Conservation (phyloP, 2,797 vertebrate genomes). For the Arnoldichthys spilopterus region DNA sequence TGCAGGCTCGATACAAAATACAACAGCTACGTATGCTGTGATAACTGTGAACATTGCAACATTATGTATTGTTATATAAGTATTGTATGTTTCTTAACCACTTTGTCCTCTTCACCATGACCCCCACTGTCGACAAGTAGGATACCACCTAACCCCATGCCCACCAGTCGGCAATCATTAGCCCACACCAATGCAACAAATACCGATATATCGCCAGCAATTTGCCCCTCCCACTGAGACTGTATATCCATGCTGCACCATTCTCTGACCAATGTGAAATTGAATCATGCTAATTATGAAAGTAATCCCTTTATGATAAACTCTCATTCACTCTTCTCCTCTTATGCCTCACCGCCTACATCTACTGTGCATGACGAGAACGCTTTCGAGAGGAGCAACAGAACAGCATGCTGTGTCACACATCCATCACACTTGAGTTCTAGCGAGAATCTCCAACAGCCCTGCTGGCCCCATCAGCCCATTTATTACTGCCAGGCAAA, state of each 20-base stretch:
- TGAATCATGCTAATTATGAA: slow-evolving; percentile 73
- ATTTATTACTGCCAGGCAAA: slow-evolving; percentile 73
- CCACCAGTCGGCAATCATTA: too few relatives aligned
- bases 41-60: too few relatives aligned
- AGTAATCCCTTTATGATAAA: slow-evolving; percentile 58
- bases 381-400: slow-evolving; percentile 63
- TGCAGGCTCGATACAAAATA: too few relatives aligned
- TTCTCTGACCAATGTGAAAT: slow-evolving; percentile 49
- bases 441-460: slow-evolving; percentile 60
- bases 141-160: too few relatives aligned
- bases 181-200: too few relatives aligned
- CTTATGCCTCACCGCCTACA: slow-evolving; percentile 29
- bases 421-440: slow-evolving; percentile 73
- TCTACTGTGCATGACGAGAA: slow-evolving; percentile 40
- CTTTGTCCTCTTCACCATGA: too few relatives aligned
- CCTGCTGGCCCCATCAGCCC: slow-evolving; percentile 64
- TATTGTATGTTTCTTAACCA: too few relatives aligned
- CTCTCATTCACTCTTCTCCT: slow-evolving; percentile 38
- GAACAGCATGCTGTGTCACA: slow-evolving; percentile 62
- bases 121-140: too few relatives aligned
- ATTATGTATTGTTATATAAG: too few relatives aligned
- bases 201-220: not conserved
- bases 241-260: not conserved
- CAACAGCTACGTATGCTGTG: too few relatives aligned
- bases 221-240: not conserved